Base-by-base conservation (phyloP, 1,140 invertebrate species). In the Drosophila saltans region DNA sequence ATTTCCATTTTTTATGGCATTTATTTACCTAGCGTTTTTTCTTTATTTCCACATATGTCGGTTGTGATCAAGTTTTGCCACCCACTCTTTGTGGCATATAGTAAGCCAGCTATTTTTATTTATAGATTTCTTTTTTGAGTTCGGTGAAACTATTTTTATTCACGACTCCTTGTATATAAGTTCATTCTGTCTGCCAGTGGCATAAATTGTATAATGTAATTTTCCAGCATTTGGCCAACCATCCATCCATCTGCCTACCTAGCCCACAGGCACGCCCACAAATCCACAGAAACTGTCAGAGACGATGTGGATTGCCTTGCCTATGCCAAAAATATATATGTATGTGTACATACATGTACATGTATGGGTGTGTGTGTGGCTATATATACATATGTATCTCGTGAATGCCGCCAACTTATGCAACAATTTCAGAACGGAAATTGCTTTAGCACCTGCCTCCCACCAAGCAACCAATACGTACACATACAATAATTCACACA, bases 191-290 rank as follows among this genome's bases (percentile, higher is more conserved):
- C 76, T 83, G 80, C 75, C 80, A 88, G 83, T 80, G 78, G 80
- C 84, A 89, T 89, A 89, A 89, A 89, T 85, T 89, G 84, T 89
- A 84, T 89, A 89, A 89, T 89, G 84, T 89, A 89, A 89, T 89
- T 89, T 89, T 81, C 76, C 72, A 78, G 72, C 72, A 67, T 71
- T 72, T 76, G 76, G 63, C 45, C 45, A 52, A 26, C 45, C 83
- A 74, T 67, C 45, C 83, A 74, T 67, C 45, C 26, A 61, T 66
- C 59, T 63, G 55, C 64, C 55, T 45, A 9, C 41, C 59, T 52
- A 52, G 45, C 33, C 7, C 43, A 9, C 8, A 59, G 40, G n/a
- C 16, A 67, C 69, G 28, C 48, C 75, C 67, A 60, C 67, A 89
- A 88, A 83, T 82, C 80, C 84, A 80, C 84, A 89, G 57, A 43